A percentile compares a stretch with the other conserved stretches of the same genome.
Conservation (phyloP, 1,140 invertebrate species). For the Tetragonula clypearis region DNA sequence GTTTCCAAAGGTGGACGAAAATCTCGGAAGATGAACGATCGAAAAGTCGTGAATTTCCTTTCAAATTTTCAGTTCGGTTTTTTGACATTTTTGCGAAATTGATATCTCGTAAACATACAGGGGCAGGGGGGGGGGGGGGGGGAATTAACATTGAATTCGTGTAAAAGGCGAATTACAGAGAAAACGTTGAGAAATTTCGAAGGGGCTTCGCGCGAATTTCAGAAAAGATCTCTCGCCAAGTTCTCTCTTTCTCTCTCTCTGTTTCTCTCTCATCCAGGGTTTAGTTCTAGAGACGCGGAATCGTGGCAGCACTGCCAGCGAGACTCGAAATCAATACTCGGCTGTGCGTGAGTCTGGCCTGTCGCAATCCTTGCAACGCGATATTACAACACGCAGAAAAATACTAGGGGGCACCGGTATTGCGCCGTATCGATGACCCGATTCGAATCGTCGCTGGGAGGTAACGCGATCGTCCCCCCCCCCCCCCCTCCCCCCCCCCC, state of each 20-base stretch:
- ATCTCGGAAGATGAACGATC: no score
- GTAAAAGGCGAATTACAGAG: background rate
- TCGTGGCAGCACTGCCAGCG: slow-evolving; percentile 77
- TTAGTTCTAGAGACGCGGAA: slow-evolving; percentile 76
- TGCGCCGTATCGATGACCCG: slow-evolving; percentile 53
- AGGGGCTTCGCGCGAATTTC: no score
- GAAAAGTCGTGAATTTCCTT: no score
- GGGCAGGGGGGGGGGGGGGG: no score
- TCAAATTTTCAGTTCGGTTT: no score
- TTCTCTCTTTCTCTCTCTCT: background rate
- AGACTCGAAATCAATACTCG: slow-evolving; percentile 80
- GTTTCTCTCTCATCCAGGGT: slow-evolving; percentile 58
- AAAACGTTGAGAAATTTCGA: background rate
- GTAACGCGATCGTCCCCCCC: slow-evolving; percentile 5
- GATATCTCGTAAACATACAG: no score
- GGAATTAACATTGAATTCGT: no score
- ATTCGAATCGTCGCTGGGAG: slow-evolving; percentile 44
- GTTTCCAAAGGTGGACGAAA: no score
- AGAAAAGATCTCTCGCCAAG: no score
- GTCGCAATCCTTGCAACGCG: slow-evolving; percentile 74
- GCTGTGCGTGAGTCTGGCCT: slow-evolving; percentile 74
- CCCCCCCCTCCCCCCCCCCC: no score
- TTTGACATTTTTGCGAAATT: no score
- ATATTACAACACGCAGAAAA: slow-evolving; percentile 68
- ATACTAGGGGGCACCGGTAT: slow-evolving; percentile 42